phyloP scores from a whole-genome alignment of 2,797 vertebrate species.

The Uromys caudimaculatus region DNA sequence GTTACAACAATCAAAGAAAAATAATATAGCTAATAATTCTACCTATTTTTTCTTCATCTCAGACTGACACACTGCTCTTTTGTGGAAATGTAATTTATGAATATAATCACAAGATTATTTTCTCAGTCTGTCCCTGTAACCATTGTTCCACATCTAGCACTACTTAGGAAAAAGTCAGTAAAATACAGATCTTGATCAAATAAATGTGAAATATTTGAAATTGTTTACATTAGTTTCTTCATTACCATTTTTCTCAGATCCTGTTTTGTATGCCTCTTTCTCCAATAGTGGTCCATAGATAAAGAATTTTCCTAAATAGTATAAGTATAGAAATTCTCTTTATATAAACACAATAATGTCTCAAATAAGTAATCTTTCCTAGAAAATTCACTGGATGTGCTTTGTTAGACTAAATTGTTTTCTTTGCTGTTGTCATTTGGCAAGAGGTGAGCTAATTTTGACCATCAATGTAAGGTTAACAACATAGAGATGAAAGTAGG shows the following conservation, averaged over 20 bases:
- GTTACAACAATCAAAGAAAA: slow-evolving; percentile 3
- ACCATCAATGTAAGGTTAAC: not conserved
- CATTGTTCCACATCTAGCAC: not conserved
- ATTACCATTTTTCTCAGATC: not conserved
- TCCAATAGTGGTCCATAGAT: not conserved
- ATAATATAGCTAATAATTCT: not conserved
- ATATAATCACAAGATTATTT: not conserved
- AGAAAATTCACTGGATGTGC: not conserved
- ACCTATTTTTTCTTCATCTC: not conserved
- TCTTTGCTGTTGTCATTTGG: not conserved
- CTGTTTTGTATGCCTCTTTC: not conserved
- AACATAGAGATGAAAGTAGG: not conserved
- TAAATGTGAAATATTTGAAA: not conserved
- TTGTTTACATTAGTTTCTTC: not conserved
- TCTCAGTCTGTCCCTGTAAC: not conserved
- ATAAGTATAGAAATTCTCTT: slow-evolving; percentile 31
- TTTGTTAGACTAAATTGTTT: not conserved
- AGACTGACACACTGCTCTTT: not conserved
- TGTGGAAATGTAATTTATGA: slow-evolving; percentile 11
- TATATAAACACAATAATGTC: not conserved
- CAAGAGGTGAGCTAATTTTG: not conserved
- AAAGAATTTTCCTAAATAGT: not conserved
- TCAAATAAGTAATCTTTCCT: not conserved
- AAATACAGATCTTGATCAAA: not conserved
- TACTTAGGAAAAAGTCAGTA: slow-evolving; percentile 13